Conservation (phyloP, 2,888 invertebrate species). For the Drosophila flavopinicola region DNA sequence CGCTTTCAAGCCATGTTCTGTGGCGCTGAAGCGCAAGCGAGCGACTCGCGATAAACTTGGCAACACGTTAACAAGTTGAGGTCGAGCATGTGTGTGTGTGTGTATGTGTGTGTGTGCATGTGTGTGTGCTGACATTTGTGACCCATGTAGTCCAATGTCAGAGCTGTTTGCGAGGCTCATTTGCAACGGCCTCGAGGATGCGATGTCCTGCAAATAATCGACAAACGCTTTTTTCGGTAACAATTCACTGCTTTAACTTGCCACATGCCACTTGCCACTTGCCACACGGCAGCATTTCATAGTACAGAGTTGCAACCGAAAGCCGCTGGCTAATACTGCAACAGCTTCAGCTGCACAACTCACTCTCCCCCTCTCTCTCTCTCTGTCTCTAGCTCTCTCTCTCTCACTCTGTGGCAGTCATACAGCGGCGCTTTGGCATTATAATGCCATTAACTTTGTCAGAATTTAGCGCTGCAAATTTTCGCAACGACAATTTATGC, state of each 20-base stretch:
- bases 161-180: conserved; percentile 60
- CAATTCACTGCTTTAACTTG: conserved; percentile 31
- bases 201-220: conserved; percentile 41
- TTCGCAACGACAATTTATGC: conserved; percentile 72
- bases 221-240: conserved; percentile 40
- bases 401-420: conserved; percentile 22
- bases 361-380: neutral
- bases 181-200: conserved; percentile 32
- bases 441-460: conserved; percentile 82
- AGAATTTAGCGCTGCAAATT: conserved; percentile 76
- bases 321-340: conserved; percentile 44
- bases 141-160: conserved; percentile 64
- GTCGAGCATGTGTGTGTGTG: conserved; percentile 16
- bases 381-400: neutral
- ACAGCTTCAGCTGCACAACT: neutral
- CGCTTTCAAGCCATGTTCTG: conserved; percentile 51
- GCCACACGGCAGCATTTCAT: conserved; percentile 36
- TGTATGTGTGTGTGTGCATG: conserved; percentile 16
- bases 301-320: conserved; percentile 20
- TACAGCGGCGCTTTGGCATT: conserved; percentile 62
- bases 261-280: no score
- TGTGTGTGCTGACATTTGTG: conserved; percentile 56
- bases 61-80: conserved; percentile 53
- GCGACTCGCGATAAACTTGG: conserved; percentile 65
- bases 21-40: conserved; percentile 47